A percentile compares a stretch with the other conserved stretches of the same genome.
Conservation (phyloP, 2,888 invertebrate genomes). For the Cheilosia variabilis region DNA sequence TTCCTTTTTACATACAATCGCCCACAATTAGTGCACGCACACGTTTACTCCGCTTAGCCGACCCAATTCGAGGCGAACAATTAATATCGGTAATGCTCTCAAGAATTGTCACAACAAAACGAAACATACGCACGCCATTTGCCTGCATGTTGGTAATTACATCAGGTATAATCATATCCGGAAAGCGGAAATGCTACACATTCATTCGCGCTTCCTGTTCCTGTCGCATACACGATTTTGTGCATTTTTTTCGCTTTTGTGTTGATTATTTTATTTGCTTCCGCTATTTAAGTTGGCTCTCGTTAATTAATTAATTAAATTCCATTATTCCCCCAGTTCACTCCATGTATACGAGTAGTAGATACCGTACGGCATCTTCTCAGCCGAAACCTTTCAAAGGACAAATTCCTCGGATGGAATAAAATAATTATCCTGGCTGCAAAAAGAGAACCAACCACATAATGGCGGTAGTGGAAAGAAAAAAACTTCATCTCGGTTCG, state of each 20-base stretch:
- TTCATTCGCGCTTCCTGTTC: conserved; percentile 1
- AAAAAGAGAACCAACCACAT: conserved; percentile 24
- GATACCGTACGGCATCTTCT: conserved; percentile 30
- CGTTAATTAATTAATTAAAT: conserved; percentile 56
- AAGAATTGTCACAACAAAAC: not conserved
- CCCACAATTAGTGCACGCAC: too few relatives aligned
- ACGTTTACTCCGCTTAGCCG: too few relatives aligned
- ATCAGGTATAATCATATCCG: conserved; percentile 35
- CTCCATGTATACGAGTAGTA: not conserved
- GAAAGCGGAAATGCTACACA: conserved; percentile 19
- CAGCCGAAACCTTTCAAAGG: conserved; percentile 42
- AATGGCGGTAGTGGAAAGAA: not conserved
- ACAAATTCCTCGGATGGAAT: conserved; percentile 52
- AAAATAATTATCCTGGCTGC: conserved; percentile 65
- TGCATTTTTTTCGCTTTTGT: not conserved
- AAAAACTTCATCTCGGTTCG: conserved; percentile 47
- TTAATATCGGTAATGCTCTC: too few relatives aligned
- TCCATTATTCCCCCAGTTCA: conserved; percentile 42
- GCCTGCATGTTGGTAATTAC: conserved; percentile 21
- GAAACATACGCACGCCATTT: not conserved
- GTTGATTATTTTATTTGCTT: conserved; percentile 51
- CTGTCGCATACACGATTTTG: conserved; percentile 19
- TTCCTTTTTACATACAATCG: too few relatives aligned
- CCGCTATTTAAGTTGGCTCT: not conserved
- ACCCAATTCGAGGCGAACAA: too few relatives aligned